Evolutionary conservation across 2,888 invertebrate species (phyloP).

Genomic region (Melitaea athalia): DNA sequence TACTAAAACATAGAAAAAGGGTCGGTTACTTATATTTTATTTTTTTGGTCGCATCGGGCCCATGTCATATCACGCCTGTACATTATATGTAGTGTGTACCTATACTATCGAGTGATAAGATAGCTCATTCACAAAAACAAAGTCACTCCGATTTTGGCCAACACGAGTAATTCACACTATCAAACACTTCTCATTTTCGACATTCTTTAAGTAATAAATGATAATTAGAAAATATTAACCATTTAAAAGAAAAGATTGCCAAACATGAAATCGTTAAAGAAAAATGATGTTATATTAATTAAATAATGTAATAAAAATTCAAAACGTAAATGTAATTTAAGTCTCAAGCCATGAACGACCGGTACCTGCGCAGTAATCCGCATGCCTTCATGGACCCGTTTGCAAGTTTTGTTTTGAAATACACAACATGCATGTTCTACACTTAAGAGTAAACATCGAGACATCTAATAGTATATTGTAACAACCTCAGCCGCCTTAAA

Average conservation of each 20-base stretch:
- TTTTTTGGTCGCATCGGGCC: conserved; percentile 61
- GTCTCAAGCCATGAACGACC: conserved; percentile 16
- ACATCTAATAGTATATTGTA: conserved; percentile 52
- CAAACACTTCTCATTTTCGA: conserved; percentile 11
- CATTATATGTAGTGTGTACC: conserved; percentile 50
- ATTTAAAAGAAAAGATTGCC: background rate
- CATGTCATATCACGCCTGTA: conserved; percentile 57
- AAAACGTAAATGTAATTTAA: conserved; percentile 6
- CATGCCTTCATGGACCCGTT: conserved; percentile 57
- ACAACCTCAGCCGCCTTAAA: conserved; percentile 59
- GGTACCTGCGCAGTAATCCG: conserved; percentile 28
- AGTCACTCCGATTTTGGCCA: conserved; percentile 77
- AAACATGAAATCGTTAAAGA: background rate
- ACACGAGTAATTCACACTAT: conserved; percentile 58
- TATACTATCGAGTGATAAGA: conserved; percentile 72
- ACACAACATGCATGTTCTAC: conserved; percentile 53
- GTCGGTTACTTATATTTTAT: conserved; percentile 17
- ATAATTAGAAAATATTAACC: background rate
- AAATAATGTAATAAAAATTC: conserved; percentile 1
- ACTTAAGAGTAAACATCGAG: conserved; percentile 56
- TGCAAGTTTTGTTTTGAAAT: conserved; percentile 49
- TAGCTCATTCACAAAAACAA: conserved; percentile 63
- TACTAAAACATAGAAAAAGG: conserved; percentile 22
- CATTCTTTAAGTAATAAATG: background rate
- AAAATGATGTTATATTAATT: background rate